These are phyloP conservation scores for Acipenser transmontanus DNA, from an alignment of 2,797 vertebrate species.

Conservation along the genomic window DNA sequence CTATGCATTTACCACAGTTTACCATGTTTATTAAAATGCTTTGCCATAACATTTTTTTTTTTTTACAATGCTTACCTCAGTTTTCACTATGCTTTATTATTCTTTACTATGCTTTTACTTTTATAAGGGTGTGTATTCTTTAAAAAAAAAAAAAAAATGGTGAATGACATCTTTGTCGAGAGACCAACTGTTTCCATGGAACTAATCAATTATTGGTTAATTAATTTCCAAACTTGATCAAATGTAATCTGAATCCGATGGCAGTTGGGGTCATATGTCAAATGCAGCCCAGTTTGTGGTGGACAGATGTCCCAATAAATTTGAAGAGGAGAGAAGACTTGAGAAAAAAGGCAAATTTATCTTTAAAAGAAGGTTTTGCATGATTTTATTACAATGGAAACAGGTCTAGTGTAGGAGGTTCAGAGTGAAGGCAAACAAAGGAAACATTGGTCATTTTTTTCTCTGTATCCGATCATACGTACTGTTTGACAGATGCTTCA, in stretches of 20 bases:
- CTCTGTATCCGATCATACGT: conserved; percentile 25
- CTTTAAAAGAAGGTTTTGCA: background rate
- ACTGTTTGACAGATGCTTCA: conserved; percentile 69
- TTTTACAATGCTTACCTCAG: no score
- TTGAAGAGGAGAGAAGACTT: background rate
- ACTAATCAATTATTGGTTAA: background rate
- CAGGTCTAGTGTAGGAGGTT: background rate
- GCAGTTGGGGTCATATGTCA: background rate
- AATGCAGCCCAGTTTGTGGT: background rate
- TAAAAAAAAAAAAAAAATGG: background rate
- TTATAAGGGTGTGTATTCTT: no score
- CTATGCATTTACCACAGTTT: background rate
- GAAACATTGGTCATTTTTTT: background rate
- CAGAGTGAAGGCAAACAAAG: background rate
- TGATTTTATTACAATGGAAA: background rate
- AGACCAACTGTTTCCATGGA: no score
- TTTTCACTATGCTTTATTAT: no score
- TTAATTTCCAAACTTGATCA: no score
- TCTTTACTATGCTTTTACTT: no score
- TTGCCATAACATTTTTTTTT: no score
- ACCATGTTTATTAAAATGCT: no score
- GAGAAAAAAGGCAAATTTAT: background rate
- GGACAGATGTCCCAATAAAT: conserved; percentile 11
- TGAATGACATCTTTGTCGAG: background rate
- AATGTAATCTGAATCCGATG: background rate